Conservation (phyloP, 2,113 vertebrate species). For the Trichomycterus rosablanca region DNA sequence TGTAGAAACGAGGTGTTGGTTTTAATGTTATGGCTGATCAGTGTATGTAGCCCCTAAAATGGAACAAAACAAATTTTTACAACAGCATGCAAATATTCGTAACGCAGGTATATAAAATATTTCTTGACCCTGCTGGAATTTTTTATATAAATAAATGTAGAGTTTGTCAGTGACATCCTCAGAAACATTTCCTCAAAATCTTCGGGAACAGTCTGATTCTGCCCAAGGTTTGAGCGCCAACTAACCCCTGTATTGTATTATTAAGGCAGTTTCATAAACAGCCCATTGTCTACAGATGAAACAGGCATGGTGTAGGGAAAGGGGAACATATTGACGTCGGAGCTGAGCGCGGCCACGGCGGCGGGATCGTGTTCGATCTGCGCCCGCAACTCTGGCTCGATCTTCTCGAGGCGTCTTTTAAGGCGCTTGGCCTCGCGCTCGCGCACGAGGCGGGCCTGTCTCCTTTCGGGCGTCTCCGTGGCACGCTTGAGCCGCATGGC, state of each 20-base stretch:
- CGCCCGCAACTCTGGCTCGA: constrained; percentile 90
- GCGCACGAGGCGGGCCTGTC: constrained; percentile 88
- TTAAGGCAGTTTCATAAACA: constrained; percentile 76
- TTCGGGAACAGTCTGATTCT: too few species aligned
- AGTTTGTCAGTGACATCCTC: not conserved
- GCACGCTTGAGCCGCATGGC: constrained; percentile 93
- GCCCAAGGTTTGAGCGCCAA: too few species aligned
- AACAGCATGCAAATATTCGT: constrained; percentile 63
- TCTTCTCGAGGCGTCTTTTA: constrained; percentile 91
- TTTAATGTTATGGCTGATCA: too few species aligned
- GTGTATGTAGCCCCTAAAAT: constrained; percentile 1
- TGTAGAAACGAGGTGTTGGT: too few species aligned
- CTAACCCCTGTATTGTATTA: not conserved
- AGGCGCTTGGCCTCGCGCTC: constrained; percentile 93
- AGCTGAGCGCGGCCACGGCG: constrained; percentile 90
- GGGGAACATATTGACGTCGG: constrained; percentile 90
- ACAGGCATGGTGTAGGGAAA: constrained; percentile 85
- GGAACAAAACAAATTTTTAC: constrained; percentile 56
- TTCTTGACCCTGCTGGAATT: constrained; percentile 54
- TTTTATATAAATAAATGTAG: constrained; percentile 56
- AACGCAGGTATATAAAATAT: constrained; percentile 49
- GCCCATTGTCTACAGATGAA: constrained; percentile 83
- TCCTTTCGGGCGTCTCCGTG: constrained; percentile 91
- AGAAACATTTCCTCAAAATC: too few species aligned
- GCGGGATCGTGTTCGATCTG: constrained; percentile 96